Evolutionary conservation across 1,140 invertebrate genomes (phyloP), one percentile per base, ranked within the genome.

Genomic region (Oryzaephilus surinamensis): DNA sequence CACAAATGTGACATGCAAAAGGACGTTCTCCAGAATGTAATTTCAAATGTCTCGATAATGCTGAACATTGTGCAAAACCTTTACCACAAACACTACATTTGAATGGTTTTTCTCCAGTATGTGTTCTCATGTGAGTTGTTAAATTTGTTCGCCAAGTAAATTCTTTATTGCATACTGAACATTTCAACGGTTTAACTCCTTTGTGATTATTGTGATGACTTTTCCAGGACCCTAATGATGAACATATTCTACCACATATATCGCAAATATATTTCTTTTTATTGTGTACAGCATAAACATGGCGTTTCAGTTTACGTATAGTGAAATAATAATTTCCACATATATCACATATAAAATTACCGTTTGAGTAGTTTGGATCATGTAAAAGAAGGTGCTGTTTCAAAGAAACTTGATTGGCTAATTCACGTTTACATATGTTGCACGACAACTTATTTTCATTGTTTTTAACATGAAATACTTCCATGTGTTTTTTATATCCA

Each of bases 61-160:
- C 48, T 27, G 45, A 49, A 16, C 42, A 43, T 33, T 55, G 53
- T 4, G 53, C 51, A 50, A 76, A 78, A 0, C 69, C 69, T 51
- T 81, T 74, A 3, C 68, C 62, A 57, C 83, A 86, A 29, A 72
- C 66, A 24, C 65, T 63, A 55, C 81, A 85, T 49, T 71, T 69
- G 57, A 81, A 84, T 0, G 82, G 83, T 46, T 79, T 71, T 48
- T 84, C 77, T 6, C 83, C 83, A 18, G 79, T 83, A 62, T 85
- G 81, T 48, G 79, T 69, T 50, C 81, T 65, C 46, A 83, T 77
- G 61, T 87, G 84, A 10, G 82, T 79, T 35, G 81, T 74, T n/a
- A 55, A 41, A 2, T 51, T 55, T 0, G 46, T 50, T n/a, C 43
- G 38, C 26, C 51, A 34, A 6, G 43, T 47, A 34, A 56, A 56